A percentile compares a stretch with the other conserved stretches of the same genome.
phyloP scores from a whole-genome alignment of 1,140 invertebrate genomes.

The Hirudo medicinalis region DNA sequence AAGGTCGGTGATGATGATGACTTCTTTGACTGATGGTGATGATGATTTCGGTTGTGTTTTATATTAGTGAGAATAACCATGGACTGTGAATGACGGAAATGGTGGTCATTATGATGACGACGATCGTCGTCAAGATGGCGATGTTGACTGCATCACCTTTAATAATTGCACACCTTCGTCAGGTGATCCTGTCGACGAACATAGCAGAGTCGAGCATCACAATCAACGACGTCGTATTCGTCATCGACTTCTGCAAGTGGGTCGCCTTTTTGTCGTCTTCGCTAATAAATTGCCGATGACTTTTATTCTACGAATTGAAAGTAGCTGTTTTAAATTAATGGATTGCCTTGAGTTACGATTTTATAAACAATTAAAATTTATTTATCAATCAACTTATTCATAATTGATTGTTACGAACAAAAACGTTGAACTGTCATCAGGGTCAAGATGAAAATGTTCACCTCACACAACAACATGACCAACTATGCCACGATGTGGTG shows the following conservation, averaged over 20 bases:
- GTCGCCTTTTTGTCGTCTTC: slow-evolving; percentile 20
- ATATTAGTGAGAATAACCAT: too few relatives aligned
- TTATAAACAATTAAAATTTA: too few relatives aligned
- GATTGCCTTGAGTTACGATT: too few relatives aligned
- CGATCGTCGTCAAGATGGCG: not conserved
- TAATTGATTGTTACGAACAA: too few relatives aligned
- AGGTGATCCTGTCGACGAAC: slow-evolving; percentile 45
- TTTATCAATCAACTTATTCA: too few relatives aligned
- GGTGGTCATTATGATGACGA: not conserved
- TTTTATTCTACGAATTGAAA: too few relatives aligned
- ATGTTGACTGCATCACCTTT: not conserved
- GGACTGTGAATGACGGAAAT: too few relatives aligned
- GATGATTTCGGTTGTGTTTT: not conserved
- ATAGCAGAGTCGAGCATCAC: slow-evolving; percentile 46
- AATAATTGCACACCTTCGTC: not conserved
- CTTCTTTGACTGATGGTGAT: not conserved
- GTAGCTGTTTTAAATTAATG: too few relatives aligned
- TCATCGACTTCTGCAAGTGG: slow-evolving; percentile 42
- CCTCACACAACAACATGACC: slow-evolving; percentile 43
- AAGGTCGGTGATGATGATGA: slow-evolving; percentile 31
- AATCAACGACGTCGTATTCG: slow-evolving; percentile 42
- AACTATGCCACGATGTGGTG: slow-evolving; percentile 45
- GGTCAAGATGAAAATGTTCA: slow-evolving; percentile 41
- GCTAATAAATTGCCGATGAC: not conserved
- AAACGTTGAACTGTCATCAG: slow-evolving; percentile 22